Evolutionary conservation across 2,113 vertebrate genomes (phyloP).

Genomic region (Pelvicachromis taeniatus): DNA sequence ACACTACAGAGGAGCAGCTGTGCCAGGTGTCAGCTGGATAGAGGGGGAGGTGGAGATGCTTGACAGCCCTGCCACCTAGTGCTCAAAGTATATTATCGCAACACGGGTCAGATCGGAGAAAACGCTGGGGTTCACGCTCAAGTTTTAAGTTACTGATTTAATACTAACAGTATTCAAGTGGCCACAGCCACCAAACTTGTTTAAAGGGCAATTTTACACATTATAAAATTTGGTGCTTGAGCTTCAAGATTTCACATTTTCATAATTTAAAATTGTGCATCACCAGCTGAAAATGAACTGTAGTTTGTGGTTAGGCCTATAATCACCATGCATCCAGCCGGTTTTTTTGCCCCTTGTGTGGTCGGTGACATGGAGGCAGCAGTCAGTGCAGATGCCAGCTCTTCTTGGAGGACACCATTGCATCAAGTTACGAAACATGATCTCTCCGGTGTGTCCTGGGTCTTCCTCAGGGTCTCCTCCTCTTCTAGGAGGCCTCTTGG

Average conservation of each 20-base stretch:
- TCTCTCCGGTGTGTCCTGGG: not conserved
- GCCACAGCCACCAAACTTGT: not conserved
- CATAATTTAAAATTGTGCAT: not conserved
- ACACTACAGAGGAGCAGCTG: conserved; percentile 41
- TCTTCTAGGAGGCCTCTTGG: not conserved
- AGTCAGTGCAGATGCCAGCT: not conserved
- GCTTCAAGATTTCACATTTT: not conserved
- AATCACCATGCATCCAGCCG: not conserved
- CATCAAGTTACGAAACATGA: not conserved
- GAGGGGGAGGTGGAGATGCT: not conserved
- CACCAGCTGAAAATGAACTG: not conserved
- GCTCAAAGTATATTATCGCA: conserved; percentile 19
- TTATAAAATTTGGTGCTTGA: not conserved
- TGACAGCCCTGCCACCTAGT: conserved; percentile 67
- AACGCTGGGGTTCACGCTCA: fast-evolving
- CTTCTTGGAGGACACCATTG: not conserved
- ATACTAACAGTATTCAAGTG: not conserved
- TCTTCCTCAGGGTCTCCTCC: not conserved
- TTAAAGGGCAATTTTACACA: not conserved
- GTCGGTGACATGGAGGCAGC: not conserved
- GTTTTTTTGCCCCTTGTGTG: not conserved
- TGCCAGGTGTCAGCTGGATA: conserved; percentile 17
- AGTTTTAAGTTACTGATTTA: not conserved
- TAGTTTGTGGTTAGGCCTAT: not conserved
- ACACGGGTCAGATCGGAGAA: not conserved